These are phyloP conservation scores for Brachionus paranguensis DNA, from an alignment of 1,140 invertebrate species.

Conservation along the genomic window DNA sequence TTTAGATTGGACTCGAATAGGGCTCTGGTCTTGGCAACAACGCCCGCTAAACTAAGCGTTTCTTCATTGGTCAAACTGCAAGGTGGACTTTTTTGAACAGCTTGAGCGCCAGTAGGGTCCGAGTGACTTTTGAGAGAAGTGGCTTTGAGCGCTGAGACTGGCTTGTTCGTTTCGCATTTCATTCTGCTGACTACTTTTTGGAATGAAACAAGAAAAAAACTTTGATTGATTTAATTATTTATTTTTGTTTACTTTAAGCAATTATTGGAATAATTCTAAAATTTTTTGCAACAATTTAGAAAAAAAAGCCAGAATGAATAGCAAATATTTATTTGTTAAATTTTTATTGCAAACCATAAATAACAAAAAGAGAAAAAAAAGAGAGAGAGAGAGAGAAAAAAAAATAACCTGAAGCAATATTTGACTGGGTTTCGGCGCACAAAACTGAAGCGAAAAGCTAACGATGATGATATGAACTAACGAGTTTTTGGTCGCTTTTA, in stretches of 20 bases:
- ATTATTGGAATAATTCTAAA: background rate
- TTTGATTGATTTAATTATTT: constrained; percentile 30
- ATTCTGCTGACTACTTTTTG: background rate
- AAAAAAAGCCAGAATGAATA: background rate
- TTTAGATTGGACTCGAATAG: background rate
- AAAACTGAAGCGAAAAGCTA: background rate
- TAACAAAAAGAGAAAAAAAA: background rate
- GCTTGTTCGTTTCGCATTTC: constrained; percentile 12
- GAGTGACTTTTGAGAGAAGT: background rate
- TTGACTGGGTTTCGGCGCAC: background rate
- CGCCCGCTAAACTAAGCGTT: background rate
- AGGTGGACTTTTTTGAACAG: background rate
- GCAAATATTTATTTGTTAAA: constrained; percentile 32
- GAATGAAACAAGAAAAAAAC: constrained; percentile 21
- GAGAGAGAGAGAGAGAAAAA: background rate
- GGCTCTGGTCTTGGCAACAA: constrained; percentile 32
- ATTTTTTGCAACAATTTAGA: constrained; percentile 3
- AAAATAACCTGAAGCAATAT: background rate
- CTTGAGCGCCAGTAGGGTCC: background rate
- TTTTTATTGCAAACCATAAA: constrained; percentile 24
- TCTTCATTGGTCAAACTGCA: constrained; percentile 1
- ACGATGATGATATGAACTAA: background rate
- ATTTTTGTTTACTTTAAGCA: background rate
- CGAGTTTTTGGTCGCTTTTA: background rate
- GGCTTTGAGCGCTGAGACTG: background rate